phyloP scores from a whole-genome alignment of 2,888 invertebrate genomes.

The Hirtodrosophila cameraria region DNA sequence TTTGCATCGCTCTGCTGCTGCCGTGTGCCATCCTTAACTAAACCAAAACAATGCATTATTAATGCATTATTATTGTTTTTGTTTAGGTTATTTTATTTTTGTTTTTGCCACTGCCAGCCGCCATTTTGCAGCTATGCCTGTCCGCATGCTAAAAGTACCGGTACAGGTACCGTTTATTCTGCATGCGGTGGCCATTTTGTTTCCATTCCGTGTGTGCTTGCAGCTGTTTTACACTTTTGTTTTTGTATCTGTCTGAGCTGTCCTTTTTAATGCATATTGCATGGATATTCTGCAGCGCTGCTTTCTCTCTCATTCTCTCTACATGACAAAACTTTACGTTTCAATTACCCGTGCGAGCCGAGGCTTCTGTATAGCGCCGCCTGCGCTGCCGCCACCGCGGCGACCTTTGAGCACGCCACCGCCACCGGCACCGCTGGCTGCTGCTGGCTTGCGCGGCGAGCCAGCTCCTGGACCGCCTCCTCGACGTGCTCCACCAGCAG shows the following conservation, averaged over 20 bases:
- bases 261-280: slow-evolving; percentile 46
- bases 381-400: slow-evolving; percentile 85
- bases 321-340: slow-evolving; percentile 64
- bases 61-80: slow-evolving; percentile 18
- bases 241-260: slow-evolving; percentile 41
- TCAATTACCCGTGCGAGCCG: slow-evolving; percentile 84
- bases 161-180: slow-evolving; percentile 42
- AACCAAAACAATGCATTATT: slow-evolving; percentile 27
- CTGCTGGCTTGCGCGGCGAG: slow-evolving; percentile 78
- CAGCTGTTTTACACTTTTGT: slow-evolving; percentile 38
- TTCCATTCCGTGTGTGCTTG: slow-evolving; percentile 42
- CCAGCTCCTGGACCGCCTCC: slow-evolving; percentile 84
- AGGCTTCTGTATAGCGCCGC: slow-evolving; percentile 86
- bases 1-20: slow-evolving; percentile 25
- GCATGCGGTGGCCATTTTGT: slow-evolving; percentile 50
- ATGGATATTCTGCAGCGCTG: slow-evolving; percentile 68
- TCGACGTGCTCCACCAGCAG: slow-evolving; percentile 84
- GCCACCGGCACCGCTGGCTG: slow-evolving; percentile 81
- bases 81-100: slow-evolving; percentile 4
- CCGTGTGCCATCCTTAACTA: slow-evolving; percentile 33
- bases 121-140: slow-evolving; percentile 47
- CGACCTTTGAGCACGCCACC: slow-evolving; percentile 88
- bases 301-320: slow-evolving; percentile 52
- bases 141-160: slow-evolving; percentile 32
- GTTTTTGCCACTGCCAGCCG: slow-evolving; percentile 34